These are phyloP conservation scores for Theocolax elegans DNA, from an alignment of 1,140 invertebrate genomes.

Conservation along the genomic window DNA sequence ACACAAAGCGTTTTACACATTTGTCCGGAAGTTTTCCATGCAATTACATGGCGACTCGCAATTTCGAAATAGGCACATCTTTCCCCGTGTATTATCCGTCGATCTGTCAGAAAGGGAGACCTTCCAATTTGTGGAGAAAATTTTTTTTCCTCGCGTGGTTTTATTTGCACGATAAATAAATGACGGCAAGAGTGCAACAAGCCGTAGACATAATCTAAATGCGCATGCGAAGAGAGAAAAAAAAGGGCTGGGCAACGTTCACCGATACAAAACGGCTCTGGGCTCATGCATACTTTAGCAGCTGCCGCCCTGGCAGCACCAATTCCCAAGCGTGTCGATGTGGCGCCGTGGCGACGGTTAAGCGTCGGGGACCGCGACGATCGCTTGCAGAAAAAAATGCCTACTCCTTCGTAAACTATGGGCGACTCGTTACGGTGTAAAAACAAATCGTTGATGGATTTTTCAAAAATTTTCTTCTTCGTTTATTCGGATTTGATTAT, in stretches of 20 bases:
- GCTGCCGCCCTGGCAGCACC: conserved; percentile 58
- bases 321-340: conserved; percentile 64
- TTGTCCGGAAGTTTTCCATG: not conserved
- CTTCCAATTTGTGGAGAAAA: too few species aligned
- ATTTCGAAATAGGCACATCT: not conserved
- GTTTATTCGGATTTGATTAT: too few species aligned
- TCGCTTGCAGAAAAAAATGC: too few species aligned
- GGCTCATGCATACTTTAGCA: conserved; percentile 63
- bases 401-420: too few species aligned
- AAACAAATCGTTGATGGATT: too few species aligned
- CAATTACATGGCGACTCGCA: not conserved
- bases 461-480: too few species aligned
- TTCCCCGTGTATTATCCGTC: too few species aligned
- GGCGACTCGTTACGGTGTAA: not conserved
- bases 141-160: not conserved
- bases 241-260: conserved; percentile 32
- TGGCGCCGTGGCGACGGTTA: conserved; percentile 40
- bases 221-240: not conserved
- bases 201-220: not conserved
- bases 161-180: not conserved
- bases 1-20: not conserved
- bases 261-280: conserved; percentile 57
- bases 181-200: not conserved
- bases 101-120: not conserved
- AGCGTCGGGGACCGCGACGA: too few species aligned